Evolutionary conservation across 2,888 invertebrate genomes (phyloP).

Genomic region (Acanthosepion pharaonis): DNA sequence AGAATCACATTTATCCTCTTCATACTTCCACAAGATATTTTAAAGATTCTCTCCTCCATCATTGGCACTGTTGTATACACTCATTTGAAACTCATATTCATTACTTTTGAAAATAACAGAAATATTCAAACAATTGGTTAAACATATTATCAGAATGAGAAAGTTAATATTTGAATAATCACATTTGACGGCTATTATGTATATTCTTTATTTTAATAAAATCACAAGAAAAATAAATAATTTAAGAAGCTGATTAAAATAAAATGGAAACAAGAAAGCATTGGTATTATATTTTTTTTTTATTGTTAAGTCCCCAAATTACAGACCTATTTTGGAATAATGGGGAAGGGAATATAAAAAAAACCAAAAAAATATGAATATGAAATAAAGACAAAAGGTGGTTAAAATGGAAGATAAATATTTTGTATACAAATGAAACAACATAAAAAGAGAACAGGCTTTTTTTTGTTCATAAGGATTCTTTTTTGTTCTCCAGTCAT

Average conservation of each 20-base stretch:
- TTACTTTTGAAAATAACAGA: too few relatives aligned
- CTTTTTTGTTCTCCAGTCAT: neutral
- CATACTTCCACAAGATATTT: too few relatives aligned
- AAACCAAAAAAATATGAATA: neutral
- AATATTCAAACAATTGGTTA: too few relatives aligned
- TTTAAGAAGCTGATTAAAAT: neutral
- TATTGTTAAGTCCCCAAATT: slow-evolving; percentile 33
- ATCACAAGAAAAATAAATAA: neutral
- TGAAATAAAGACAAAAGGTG: slow-evolving; percentile 22
- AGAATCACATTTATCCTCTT: too few relatives aligned
- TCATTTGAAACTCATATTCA: too few relatives aligned
- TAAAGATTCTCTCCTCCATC: too few relatives aligned
- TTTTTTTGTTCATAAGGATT: neutral
- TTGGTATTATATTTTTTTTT: neutral
- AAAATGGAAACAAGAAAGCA: neutral
- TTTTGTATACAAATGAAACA: slow-evolving; percentile 23
- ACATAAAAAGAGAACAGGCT: neutral
- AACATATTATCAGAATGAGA: too few relatives aligned
- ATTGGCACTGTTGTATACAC: too few relatives aligned
- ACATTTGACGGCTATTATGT: too few relatives aligned
- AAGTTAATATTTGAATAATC: too few relatives aligned
- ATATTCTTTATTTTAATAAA: neutral
- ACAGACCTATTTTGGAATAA: slow-evolving; percentile 33
- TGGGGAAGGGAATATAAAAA: neutral
- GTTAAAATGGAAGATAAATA: slow-evolving; percentile 22